phyloP scores from a whole-genome alignment of 1,140 invertebrate species.

The Ostrea denselamellosa region DNA sequence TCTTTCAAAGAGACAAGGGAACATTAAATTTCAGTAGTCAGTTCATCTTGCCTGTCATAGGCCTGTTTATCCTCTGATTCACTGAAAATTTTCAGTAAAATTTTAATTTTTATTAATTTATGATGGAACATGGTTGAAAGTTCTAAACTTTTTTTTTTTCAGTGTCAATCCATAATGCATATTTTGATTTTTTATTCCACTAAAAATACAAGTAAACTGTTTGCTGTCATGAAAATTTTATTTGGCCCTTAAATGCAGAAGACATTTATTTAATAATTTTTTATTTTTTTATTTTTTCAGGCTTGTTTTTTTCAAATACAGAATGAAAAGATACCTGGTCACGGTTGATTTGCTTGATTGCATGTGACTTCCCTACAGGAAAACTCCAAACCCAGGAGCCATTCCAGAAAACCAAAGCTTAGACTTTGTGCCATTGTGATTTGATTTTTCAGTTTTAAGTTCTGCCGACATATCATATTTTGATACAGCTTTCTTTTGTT shows the following conservation, averaged over 20 bases:
- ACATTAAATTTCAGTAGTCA: too few species aligned
- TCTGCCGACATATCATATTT: neutral
- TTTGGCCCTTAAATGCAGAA: neutral
- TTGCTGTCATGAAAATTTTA: too few species aligned
- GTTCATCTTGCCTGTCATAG: too few species aligned
- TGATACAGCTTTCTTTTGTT: neutral
- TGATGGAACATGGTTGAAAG: too few species aligned
- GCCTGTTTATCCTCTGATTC: too few species aligned
- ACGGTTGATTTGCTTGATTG: conserved; percentile 16
- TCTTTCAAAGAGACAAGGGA: too few species aligned
- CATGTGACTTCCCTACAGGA: neutral
- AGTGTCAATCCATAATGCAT: too few species aligned
- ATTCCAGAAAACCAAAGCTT: neutral
- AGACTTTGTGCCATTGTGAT: neutral
- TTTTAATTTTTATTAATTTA: too few species aligned
- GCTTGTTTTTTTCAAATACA: conserved; percentile 79
- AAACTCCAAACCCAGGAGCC: neutral
- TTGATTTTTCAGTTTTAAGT: neutral
- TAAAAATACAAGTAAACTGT: too few species aligned
- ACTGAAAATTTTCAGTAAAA: too few species aligned
- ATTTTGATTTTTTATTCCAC: too few species aligned
- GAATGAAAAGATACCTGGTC: conserved; percentile 75
- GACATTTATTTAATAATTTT: neutral
- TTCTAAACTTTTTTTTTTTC: too few species aligned
- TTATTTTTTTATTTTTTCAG: conserved; percentile 69